Percentiles rank a stretch among this genome's conserved stretches.
These are phyloP conservation scores for Micrasema minimum DNA, from an alignment of 1,140 invertebrate species.

Conservation along the genomic window DNA sequence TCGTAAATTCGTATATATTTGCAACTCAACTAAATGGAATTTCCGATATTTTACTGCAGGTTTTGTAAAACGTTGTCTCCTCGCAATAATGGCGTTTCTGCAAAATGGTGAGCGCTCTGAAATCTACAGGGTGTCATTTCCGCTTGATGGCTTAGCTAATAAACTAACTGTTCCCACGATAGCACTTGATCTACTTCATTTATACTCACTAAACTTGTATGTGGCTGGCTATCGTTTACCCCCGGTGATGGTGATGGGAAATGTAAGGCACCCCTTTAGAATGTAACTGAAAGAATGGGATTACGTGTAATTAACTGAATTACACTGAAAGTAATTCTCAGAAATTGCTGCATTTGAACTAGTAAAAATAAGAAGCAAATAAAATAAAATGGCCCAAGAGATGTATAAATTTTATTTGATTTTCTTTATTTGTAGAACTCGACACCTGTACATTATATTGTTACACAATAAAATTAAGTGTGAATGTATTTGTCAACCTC, in stretches of 20 bases:
- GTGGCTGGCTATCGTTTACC: not conserved
- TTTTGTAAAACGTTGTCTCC: constrained; percentile 18
- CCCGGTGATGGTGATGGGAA: not conserved
- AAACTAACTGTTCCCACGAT: constrained; percentile 31
- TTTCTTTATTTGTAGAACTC: no score
- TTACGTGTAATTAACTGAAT: not conserved
- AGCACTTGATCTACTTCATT: not conserved
- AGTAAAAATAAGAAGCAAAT: not conserved
- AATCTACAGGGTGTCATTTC: constrained; percentile 25
- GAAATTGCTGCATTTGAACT: not conserved
- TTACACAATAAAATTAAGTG: no score
- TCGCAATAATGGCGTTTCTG: constrained; percentile 18
- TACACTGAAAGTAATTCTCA: not conserved
- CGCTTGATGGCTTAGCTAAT: constrained; percentile 28
- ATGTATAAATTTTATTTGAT: no score
- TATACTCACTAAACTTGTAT: not conserved
- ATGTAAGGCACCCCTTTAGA: not conserved
- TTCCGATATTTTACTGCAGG: not conserved
- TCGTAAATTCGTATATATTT: no score
- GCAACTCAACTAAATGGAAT: not conserved
- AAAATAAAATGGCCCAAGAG: no score
- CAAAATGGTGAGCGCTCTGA: constrained; percentile 22
- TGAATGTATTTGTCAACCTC: no score
- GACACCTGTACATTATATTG: no score
- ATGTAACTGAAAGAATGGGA: not conserved